Evolutionary conservation across 1,140 invertebrate species (phyloP), one percentile per base, ranked within the genome.

Genomic region (Solenopsis invicta): DNA sequence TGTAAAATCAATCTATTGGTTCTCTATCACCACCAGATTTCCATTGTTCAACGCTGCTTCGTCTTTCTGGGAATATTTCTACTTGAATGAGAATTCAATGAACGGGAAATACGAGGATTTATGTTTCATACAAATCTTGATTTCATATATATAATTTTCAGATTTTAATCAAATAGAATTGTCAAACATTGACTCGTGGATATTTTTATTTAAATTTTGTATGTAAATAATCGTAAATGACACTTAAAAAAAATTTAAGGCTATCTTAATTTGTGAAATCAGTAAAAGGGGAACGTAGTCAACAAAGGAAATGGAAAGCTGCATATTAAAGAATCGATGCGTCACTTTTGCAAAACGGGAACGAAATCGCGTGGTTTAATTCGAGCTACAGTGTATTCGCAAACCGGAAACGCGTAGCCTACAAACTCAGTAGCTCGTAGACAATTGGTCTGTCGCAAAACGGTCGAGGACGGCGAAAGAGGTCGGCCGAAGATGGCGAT

Each of bases 381-480:
- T 84, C 69, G 80, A 37, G 41, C 45, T 84, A 4, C 21, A 37
- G 50, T 59, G 34, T 29, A 69, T 74, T 85, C 13, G 54, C 52
- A 54, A 87, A 62, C 90, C 88, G 90, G 85, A 91, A 90, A 92
- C 76, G 61, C 66, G 76, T 82, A 91, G 87, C 91, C 91, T 90
- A 91, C 84, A 91, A 91, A 91, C 78, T 82, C 89, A 91, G 62
- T 74, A 77, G 78, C 61, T 77, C 90, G 90, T 91, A 88, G 90
- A 91, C 90, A 89, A 91, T 91, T 72, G 89, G 81, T 80, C 71
- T 91, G 89, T 90, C 82, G 89, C 89, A 90, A 90, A 88, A 54
- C 67, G 67, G 62, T 86, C 76, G 75, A 74, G 69, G 61, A 59
- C 77, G 24, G 21, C 45, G 61, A 69, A 81, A 89, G 85, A 88